Conservation (phyloP, 2,888 invertebrate species). For the Cotesia congregata region DNA sequence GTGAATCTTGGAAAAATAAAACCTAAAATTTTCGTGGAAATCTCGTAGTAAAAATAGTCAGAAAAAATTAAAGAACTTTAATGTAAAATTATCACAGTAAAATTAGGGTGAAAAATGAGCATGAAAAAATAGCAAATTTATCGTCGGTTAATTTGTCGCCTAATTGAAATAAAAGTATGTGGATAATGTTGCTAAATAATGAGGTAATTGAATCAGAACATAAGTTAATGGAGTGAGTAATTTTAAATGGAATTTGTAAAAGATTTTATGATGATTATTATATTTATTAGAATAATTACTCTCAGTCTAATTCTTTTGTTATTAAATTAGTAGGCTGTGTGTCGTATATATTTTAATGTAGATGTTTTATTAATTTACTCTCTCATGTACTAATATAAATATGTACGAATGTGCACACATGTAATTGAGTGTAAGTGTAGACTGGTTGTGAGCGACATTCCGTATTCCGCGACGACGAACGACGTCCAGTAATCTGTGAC, state of each 20-base stretch:
- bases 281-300: neutral
- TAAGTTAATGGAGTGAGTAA: neutral
- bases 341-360: neutral
- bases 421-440: neutral
- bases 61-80: no score
- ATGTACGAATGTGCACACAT: neutral
- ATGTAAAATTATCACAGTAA: no score
- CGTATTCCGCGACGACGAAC: constrained; percentile 21
- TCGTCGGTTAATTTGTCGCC: no score
- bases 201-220: neutral
- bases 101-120: no score
- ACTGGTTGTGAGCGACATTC: constrained; percentile 42
- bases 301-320: constrained; percentile 7
- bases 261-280: neutral
- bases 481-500: constrained; percentile 30
- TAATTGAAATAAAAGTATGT: neutral
- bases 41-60: no score
- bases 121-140: no score
- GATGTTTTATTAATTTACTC: neutral
- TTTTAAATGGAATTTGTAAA: neutral
- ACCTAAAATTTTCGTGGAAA: no score
- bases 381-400: neutral
- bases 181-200: neutral
- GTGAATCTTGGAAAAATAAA: no score
- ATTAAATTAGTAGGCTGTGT: neutral